These are phyloP conservation scores for Mimas tiliae DNA, from an alignment of 2,888 invertebrate genomes.

Conservation along the genomic window DNA sequence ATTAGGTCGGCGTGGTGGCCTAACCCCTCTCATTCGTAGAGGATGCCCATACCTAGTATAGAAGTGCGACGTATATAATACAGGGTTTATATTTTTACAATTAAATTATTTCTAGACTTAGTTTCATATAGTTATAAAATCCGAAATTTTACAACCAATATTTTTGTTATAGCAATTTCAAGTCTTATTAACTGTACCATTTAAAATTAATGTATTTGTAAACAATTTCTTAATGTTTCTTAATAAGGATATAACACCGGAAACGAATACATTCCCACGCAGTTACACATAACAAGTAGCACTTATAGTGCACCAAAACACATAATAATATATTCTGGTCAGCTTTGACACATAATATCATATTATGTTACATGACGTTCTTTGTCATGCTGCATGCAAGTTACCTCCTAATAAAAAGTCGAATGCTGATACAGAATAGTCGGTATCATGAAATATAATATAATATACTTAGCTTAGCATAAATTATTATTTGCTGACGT, in stretches of 20 bases:
- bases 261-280: slow-evolving; percentile 46
- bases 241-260: slow-evolving; percentile 32
- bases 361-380: slow-evolving; percentile 43
- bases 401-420: slow-evolving; percentile 26
- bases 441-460: not conserved
- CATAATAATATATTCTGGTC: slow-evolving; percentile 51
- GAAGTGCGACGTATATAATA: too few relatives aligned
- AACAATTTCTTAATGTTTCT: not conserved
- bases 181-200: not conserved
- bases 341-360: slow-evolving; percentile 42
- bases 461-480: too few relatives aligned
- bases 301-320: slow-evolving; percentile 37
- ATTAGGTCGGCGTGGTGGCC: too few relatives aligned
- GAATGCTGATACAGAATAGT: not conserved
- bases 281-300: slow-evolving; percentile 35
- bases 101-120: too few relatives aligned
- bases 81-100: too few relatives aligned
- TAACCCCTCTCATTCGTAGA: too few relatives aligned
- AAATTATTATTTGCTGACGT: too few relatives aligned
- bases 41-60: too few relatives aligned
- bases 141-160: too few relatives aligned
- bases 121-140: too few relatives aligned
- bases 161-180: not conserved
- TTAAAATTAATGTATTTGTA: not conserved
- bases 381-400: slow-evolving; percentile 46